phyloP scores from a whole-genome alignment of 2,113 vertebrate species.

The Tichodroma muraria region DNA sequence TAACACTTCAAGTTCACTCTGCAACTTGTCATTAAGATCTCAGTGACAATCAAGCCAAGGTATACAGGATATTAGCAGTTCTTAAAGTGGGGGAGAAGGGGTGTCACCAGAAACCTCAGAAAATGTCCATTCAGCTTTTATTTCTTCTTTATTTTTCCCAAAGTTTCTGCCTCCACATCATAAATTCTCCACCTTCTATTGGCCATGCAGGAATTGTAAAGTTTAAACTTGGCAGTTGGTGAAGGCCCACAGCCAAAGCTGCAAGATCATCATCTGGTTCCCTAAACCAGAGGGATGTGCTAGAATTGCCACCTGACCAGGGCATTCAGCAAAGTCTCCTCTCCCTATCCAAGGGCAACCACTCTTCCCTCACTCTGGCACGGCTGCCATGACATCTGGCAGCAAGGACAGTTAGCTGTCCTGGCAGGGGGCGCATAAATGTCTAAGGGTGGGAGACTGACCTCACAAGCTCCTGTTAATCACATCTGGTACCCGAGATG shows the following conservation, averaged over 20 bases:
- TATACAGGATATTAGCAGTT: not conserved
- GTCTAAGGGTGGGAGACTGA: not conserved
- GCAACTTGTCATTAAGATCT: not conserved
- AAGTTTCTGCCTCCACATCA: not conserved
- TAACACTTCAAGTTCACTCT: not conserved
- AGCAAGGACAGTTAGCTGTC: not conserved
- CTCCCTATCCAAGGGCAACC: not conserved
- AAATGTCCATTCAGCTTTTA: not conserved
- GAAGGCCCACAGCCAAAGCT: not conserved
- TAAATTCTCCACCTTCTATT: not conserved
- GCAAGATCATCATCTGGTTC: not conserved
- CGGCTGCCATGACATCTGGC: rapidly evolving
- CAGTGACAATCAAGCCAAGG: not conserved
- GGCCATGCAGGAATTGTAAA: not conserved
- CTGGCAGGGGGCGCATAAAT: not conserved
- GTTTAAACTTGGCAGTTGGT: not conserved
- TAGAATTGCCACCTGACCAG: not conserved
- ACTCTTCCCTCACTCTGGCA: not conserved
- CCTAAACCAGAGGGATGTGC: not conserved
- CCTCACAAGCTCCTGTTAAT: not conserved
- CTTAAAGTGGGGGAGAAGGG: not conserved
- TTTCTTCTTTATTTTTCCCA: not conserved
- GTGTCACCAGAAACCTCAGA: not conserved
- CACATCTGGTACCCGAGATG: not conserved
- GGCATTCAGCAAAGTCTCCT: not conserved